These are phyloP conservation scores for Herminia tarsipennalis DNA, from an alignment of 2,888 invertebrate species.

Conservation along the genomic window DNA sequence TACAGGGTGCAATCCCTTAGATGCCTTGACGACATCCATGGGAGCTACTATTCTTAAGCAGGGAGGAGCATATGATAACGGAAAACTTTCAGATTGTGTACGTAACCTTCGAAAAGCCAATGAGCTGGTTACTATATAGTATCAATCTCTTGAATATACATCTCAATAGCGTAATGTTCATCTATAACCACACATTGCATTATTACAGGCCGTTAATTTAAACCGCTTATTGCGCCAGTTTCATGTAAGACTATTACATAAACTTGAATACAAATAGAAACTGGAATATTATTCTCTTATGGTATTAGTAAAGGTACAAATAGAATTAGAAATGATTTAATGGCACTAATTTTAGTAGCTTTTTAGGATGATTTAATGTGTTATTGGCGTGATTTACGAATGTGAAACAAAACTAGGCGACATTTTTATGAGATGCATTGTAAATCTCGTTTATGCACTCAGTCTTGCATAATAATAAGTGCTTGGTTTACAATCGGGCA, in stretches of 20 bases:
- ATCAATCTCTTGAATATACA: background rate
- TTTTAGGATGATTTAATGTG: constrained; percentile 2
- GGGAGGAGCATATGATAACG: too few relatives aligned
- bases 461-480: too few relatives aligned
- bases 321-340: constrained; percentile 7
- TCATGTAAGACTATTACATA: constrained; percentile 1
- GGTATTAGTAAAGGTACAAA: background rate
- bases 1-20: too few relatives aligned
- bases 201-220: constrained; percentile 3
- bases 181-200: constrained; percentile 1
- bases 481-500: too few relatives aligned
- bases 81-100: too few relatives aligned
- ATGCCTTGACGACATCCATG: too few relatives aligned
- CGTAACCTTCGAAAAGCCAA: background rate
- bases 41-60: too few relatives aligned
- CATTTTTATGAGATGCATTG: too few relatives aligned
- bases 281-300: background rate
- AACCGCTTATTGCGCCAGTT: background rate
- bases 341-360: constrained; percentile 3
- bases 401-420: too few relatives aligned
- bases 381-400: background rate
- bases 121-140: background rate
- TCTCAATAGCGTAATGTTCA: background rate
- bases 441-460: too few relatives aligned
- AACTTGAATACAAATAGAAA: background rate